Evolutionary conservation across 2,113 vertebrate species (phyloP).

Genomic region (Gymnorhina tibicen): DNA sequence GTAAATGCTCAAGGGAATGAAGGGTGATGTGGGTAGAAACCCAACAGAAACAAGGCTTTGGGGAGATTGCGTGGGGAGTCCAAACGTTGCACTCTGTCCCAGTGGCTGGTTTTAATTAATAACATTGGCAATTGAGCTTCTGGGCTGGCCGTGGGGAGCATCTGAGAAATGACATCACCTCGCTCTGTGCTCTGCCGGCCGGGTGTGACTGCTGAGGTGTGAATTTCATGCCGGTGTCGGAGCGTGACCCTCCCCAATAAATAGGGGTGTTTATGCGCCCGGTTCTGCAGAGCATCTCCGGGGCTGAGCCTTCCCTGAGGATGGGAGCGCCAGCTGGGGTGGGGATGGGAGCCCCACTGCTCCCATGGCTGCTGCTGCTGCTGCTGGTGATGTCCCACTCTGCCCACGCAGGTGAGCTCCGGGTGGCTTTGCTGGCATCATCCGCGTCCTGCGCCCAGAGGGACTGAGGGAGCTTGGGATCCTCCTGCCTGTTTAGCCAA

Average conservation of each 20-base stretch:
- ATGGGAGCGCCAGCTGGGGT: neutral
- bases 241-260: neutral
- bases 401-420: neutral
- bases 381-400: neutral
- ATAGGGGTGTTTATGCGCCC: neutral
- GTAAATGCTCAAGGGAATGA: neutral
- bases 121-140: neutral
- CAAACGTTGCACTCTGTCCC: fast-evolving
- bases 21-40: neutral
- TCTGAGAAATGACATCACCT: neutral
- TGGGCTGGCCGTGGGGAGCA: neutral
- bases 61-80: neutral
- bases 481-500: neutral
- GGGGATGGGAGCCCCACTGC: neutral
- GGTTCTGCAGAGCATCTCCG: fast-evolving
- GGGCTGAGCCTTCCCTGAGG: neutral
- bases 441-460: fast-evolving
- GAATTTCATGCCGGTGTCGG: fast-evolving
- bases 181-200: neutral
- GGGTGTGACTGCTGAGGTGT: neutral
- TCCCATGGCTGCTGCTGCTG: neutral
- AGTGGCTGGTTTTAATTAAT: fast-evolving
- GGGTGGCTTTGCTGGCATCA: neutral
- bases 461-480: neutral
- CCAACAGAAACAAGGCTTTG: fast-evolving